A percentile compares a stretch with the other conserved stretches of the same genome.
Conservation (phyloP, 2,113 vertebrate genomes). For the Morone chrysops region DNA sequence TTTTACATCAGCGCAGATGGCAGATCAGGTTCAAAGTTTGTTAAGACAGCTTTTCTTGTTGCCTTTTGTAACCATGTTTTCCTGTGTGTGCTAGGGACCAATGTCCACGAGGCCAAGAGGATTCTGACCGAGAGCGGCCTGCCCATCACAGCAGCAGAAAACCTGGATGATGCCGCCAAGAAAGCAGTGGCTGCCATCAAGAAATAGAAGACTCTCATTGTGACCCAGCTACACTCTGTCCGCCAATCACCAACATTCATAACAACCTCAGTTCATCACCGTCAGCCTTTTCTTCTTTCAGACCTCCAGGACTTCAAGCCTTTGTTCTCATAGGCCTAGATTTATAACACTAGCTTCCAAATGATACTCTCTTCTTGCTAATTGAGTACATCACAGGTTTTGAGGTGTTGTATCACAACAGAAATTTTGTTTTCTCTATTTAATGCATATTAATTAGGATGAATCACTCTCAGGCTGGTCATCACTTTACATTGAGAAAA, state of each 20-base stretch:
- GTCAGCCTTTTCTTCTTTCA: constrained; percentile 36
- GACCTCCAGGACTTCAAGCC: constrained; percentile 10
- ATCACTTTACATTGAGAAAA: neutral
- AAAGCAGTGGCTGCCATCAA: constrained; percentile 93
- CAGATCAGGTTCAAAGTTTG: constrained; percentile 33
- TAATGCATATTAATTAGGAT: neutral
- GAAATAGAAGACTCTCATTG: constrained; percentile 79
- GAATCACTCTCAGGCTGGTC: neutral
- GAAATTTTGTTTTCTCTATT: neutral
- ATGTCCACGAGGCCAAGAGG: constrained; percentile 92
- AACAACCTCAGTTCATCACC: constrained; percentile 11
- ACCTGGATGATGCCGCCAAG: constrained; percentile 95
- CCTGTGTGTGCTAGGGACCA: constrained; percentile 87
- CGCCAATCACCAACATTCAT: neutral
- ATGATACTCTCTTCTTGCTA: neutral
- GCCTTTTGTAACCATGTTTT: neutral
- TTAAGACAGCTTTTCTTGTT: neutral
- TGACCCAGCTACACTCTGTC: neutral
- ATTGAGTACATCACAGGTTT: neutral
- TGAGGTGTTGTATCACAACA: neutral
- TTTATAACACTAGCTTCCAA: neutral
- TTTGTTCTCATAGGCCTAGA: neutral
- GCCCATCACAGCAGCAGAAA: constrained; percentile 89
- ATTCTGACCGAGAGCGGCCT: constrained; percentile 94
- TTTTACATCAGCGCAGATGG: constrained; percentile 56